Evolutionary conservation across 2,888 invertebrate species (phyloP).

Genomic region (Macaria liturata): DNA sequence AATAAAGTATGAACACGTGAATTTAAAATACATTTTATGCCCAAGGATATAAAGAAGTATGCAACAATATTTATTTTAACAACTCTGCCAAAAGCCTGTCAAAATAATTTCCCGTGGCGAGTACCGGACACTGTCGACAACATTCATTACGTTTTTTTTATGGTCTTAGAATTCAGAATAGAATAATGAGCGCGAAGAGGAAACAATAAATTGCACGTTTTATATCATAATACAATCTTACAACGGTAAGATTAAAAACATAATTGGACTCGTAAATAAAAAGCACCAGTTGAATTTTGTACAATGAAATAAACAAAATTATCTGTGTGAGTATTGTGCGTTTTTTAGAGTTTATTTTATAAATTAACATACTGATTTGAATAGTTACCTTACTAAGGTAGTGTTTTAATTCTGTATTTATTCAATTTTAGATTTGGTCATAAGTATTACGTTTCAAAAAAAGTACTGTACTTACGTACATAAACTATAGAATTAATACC

Average conservation of each 20-base stretch:
- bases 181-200: slow-evolving; percentile 22
- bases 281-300: slow-evolving; percentile 7
- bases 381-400: too few relatives aligned
- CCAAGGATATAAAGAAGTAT: neutral
- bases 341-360: too few relatives aligned
- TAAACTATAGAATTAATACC: too few relatives aligned
- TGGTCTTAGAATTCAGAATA: slow-evolving; percentile 20
- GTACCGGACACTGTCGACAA: slow-evolving; percentile 22
- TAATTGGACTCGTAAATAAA: slow-evolving; percentile 21
- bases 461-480: too few relatives aligned
- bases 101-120: neutral
- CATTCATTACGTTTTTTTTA: slow-evolving; percentile 24
- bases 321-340: too few relatives aligned
- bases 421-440: too few relatives aligned
- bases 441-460: too few relatives aligned
- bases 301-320: neutral
- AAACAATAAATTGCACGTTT: slow-evolving; percentile 31
- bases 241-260: slow-evolving; percentile 18
- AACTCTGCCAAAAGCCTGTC: slow-evolving; percentile 2
- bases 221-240: slow-evolving; percentile 26
- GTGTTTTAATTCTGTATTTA: too few relatives aligned
- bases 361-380: too few relatives aligned
- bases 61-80: slow-evolving; percentile 7
- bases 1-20: too few relatives aligned
- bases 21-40: too few relatives aligned